These are phyloP conservation scores for Drosophila recens DNA, from an alignment of 2,888 invertebrate genomes.

Conservation along the genomic window DNA sequence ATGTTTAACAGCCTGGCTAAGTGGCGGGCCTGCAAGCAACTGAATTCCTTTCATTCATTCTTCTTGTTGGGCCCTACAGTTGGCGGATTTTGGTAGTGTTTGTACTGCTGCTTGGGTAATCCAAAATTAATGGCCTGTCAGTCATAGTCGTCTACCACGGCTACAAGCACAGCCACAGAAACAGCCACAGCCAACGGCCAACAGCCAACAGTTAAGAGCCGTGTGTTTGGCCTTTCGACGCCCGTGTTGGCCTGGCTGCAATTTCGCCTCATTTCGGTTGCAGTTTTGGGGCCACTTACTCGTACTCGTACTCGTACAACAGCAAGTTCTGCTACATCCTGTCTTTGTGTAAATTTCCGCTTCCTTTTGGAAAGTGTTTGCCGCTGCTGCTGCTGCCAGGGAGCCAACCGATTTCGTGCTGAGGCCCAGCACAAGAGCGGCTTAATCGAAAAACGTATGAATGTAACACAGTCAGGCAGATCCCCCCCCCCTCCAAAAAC, in stretches of 20 bases:
- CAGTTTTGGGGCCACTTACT: conserved; percentile 51
- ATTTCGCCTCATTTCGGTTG: conserved; percentile 69
- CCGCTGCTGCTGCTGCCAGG: conserved; percentile 1
- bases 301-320: conserved; percentile 31
- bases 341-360: conserved; percentile 79
- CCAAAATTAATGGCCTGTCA: conserved; percentile 81
- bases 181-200: conserved; percentile 34
- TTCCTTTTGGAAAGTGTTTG: conserved; percentile 59
- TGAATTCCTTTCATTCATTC: conserved; percentile 52
- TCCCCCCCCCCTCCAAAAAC: background rate
- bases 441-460: conserved; percentile 80
- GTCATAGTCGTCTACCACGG: conserved; percentile 60
- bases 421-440: conserved; percentile 32
- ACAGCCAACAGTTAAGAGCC: conserved; percentile 29
- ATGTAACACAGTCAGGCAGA: conserved; percentile 52
- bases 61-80: conserved; percentile 36
- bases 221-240: conserved; percentile 59
- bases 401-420: conserved; percentile 46
- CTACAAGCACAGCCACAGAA: conserved; percentile 33
- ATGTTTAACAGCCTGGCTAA: conserved; percentile 70
- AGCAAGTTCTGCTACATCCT: conserved; percentile 74
- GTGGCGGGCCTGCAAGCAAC: conserved; percentile 51
- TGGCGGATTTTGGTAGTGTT: conserved; percentile 50
- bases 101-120: conserved; percentile 66
- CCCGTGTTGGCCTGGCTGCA: conserved; percentile 53